These are phyloP conservation scores for Cossypha polioptera DNA, from an alignment of 2,797 vertebrate species.

Conservation along the genomic window DNA sequence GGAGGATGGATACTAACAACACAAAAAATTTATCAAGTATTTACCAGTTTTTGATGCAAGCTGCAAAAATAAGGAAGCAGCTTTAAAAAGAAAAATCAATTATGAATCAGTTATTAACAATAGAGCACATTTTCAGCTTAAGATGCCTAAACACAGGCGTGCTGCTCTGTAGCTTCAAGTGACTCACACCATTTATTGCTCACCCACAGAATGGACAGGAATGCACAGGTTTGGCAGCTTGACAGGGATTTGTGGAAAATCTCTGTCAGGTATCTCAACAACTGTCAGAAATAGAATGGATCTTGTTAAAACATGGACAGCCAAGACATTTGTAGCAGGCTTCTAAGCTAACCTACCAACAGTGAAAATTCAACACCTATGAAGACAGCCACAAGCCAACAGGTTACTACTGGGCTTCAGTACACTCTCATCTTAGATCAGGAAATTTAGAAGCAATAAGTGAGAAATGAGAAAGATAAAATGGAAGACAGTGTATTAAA, in stretches of 20 bases:
- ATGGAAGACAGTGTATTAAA: background rate
- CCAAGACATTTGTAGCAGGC: background rate
- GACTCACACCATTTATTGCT: background rate
- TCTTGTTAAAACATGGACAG: background rate
- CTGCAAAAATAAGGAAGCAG: background rate
- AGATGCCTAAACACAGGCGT: background rate
- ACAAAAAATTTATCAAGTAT: background rate
- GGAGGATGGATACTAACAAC: background rate
- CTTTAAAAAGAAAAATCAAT: background rate
- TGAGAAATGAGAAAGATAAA: background rate
- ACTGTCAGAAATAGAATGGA: background rate
- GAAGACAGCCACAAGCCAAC: background rate
- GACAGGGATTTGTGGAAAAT: background rate
- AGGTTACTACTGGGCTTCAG: background rate
- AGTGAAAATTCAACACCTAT: background rate
- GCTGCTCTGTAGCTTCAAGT: background rate
- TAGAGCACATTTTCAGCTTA: background rate
- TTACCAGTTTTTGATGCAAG: background rate
- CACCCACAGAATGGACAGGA: background rate
- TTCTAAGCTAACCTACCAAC: background rate
- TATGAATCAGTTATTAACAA: background rate
- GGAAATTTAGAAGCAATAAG: background rate
- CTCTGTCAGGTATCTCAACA: background rate
- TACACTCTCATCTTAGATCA: background rate
- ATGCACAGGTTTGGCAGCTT: background rate